These are phyloP conservation scores for Panthera leo DNA, from an alignment of 2,113 vertebrate genomes.

Conservation along the genomic window DNA sequence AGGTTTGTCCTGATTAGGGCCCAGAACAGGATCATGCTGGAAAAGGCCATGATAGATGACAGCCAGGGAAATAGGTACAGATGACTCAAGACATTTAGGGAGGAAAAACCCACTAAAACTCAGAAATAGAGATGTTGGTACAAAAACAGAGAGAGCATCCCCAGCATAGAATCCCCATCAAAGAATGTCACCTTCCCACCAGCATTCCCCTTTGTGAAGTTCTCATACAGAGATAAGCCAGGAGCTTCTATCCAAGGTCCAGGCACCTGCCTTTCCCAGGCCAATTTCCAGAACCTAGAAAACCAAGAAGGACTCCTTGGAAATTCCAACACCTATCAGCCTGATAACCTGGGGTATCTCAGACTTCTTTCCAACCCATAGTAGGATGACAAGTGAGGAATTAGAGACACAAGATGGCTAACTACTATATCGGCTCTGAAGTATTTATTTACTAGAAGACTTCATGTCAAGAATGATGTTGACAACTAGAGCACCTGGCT, in stretches of 20 bases:
- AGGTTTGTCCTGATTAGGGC: constrained; percentile 58
- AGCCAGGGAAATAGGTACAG: constrained; percentile 53
- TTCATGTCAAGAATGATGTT: constrained; percentile 20
- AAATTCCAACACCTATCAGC: not conserved
- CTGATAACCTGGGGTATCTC: not conserved
- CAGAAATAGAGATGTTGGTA: not conserved
- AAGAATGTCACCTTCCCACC: not conserved
- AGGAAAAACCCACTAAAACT: constrained; percentile 12
- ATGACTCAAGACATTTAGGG: constrained; percentile 36
- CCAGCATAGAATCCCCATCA: not conserved
- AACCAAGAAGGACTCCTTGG: not conserved
- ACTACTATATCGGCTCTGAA: not conserved
- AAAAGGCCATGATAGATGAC: constrained; percentile 24
- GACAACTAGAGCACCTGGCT: not conserved
- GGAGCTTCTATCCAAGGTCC: not conserved
- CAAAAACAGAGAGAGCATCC: not conserved
- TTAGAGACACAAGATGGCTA: not conserved
- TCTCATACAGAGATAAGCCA: not conserved
- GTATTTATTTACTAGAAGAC: not conserved
- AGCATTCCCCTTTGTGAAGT: not conserved
- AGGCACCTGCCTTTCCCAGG: not conserved
- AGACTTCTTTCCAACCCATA: not conserved
- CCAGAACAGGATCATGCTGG: constrained; percentile 20
- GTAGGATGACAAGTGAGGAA: constrained; percentile 10
- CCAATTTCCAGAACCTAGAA: constrained; percentile 39